Evolutionary conservation across 2,888 invertebrate species (phyloP), one percentile per base, ranked within the genome.

Genomic region (Trichacis sp.): DNA sequence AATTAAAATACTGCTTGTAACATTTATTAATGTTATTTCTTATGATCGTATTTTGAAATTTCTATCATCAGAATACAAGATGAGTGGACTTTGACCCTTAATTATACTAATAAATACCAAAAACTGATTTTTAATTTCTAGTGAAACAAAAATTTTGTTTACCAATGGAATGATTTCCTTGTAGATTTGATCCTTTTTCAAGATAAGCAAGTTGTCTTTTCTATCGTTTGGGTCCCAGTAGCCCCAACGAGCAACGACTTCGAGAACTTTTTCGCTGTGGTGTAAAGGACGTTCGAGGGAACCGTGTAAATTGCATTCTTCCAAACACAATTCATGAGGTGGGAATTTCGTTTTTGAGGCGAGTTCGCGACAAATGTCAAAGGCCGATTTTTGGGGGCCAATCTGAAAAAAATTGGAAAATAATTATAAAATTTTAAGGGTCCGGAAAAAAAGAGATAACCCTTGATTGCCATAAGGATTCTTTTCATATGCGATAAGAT

Each of bases 141-240:
- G n/a, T n/a, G n/a, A n/a, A 24, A 24, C 8, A 24, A 24, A 24
- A 8, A 5, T 3, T 24, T 24, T 24, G 8, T 24, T 79, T 71
- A 85, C 85, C 75, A 85, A 69, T 38, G 84, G 84, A 24, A 79
- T 69, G 30, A 86, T 81, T 58, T 85, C 84, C 48, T 80, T 79
- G 65, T 84, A 83, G 6, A 85, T 59, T 4, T 75, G 78, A 57
- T 85, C 84, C 18, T 80, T 80, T 65, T 86, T 88, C 8, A 96
- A 85, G 14, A 93, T 86, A 36, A 96, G 86, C 79, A 92, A 91
- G 80, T 95, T 96, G 73, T 93, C 90, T 79, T 92, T 93, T 30
- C 95, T 87, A 82, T 95, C 94, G n/a, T 89, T 89, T 61, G 92
- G 91, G 50, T 93, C 91, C 96, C 96, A 96, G 77, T 93, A 92